These are phyloP conservation scores for Folsomia manolachei DNA, from an alignment of 2,888 invertebrate species.

Conservation along the genomic window DNA sequence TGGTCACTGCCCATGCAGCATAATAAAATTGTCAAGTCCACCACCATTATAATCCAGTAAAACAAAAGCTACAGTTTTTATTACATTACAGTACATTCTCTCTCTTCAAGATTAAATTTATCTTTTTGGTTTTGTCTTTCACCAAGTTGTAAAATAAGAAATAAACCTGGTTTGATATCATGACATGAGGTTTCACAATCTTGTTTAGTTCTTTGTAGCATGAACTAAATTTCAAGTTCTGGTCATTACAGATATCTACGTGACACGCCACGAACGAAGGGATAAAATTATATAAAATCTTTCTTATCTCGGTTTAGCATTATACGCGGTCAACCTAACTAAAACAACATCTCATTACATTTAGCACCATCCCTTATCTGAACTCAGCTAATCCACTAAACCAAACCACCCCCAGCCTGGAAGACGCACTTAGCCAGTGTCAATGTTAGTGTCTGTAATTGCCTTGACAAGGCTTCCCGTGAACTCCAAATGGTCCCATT, in stretches of 20 bases:
- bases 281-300: neutral
- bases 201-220: too few relatives aligned
- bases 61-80: constrained; percentile 5
- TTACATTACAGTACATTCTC: neutral
- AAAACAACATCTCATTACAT: neutral
- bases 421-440: constrained; percentile 7
- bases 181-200: too few relatives aligned
- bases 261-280: neutral
- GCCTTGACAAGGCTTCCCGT: constrained; percentile 17
- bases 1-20: neutral
- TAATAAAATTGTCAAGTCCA: constrained; percentile 21
- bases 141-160: neutral
- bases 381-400: neutral
- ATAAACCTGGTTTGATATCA: neutral
- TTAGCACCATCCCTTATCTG: neutral
- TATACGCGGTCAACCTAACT: neutral
- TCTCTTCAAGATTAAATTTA: neutral
- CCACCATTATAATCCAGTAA: constrained; percentile 18
- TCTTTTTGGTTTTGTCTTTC: neutral
- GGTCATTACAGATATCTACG: neutral
- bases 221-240: neutral
- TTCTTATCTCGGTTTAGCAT: neutral
- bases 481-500: constrained; percentile 16
- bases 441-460: constrained; percentile 22
- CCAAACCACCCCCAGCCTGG: constrained; percentile 2